A percentile compares a stretch with the other conserved stretches of the same genome.
Evolutionary conservation across 2,888 invertebrate genomes (phyloP).

Genomic region (Seira ritae): DNA sequence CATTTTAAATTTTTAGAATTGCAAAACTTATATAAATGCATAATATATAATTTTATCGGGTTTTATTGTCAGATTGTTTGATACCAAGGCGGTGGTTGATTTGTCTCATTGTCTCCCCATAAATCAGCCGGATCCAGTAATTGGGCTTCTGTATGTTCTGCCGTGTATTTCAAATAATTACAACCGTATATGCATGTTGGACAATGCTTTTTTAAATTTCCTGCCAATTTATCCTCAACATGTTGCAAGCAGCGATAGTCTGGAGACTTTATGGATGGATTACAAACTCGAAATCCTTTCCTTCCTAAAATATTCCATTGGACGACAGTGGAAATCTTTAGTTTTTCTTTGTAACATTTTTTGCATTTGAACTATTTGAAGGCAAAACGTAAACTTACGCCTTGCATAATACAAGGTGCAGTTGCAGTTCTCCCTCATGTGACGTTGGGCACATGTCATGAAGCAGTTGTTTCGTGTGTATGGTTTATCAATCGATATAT

Average conservation of each 20-base stretch:
- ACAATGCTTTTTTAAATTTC: neutral
- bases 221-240: slow-evolving; percentile 28
- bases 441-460: slow-evolving; percentile 36
- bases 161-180: slow-evolving; percentile 50
- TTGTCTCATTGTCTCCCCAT: slow-evolving; percentile 50
- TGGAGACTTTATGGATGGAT: slow-evolving; percentile 28
- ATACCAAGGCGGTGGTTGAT: slow-evolving; percentile 11
- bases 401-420: slow-evolving; percentile 49
- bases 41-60: slow-evolving; percentile 2
- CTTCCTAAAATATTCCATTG: slow-evolving; percentile 33
- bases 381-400: slow-evolving; percentile 14
- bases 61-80: too few species aligned
- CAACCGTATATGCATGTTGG: slow-evolving; percentile 21
- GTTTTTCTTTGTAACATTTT: neutral
- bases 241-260: slow-evolving; percentile 27
- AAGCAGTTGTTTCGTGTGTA: slow-evolving; percentile 54
- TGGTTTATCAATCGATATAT: slow-evolving; percentile 37
- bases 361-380: neutral
- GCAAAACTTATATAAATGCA: neutral
- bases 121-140: slow-evolving; percentile 30
- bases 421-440: slow-evolving; percentile 40
- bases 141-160: slow-evolving; percentile 40
- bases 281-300: slow-evolving; percentile 32
- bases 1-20: neutral
- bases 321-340: too few species aligned